Conservation (phyloP, 2,888 invertebrate genomes). For the Lucinisca nassula region DNA sequence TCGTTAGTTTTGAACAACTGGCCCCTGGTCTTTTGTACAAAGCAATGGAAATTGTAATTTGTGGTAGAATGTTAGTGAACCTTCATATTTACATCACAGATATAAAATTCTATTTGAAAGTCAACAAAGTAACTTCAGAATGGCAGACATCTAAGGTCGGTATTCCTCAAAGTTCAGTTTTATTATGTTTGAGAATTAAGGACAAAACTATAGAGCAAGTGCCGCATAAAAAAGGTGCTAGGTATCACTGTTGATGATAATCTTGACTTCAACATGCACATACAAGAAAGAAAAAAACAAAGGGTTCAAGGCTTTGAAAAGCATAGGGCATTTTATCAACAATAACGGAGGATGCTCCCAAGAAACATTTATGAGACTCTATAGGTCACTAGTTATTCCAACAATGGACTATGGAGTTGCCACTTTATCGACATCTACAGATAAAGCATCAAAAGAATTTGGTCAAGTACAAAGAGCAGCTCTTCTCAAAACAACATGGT, state of each 20-base stretch:
- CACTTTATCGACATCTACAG: neutral
- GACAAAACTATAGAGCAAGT: conserved; percentile 1
- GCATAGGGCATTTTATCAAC: no score
- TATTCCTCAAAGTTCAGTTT: conserved; percentile 26
- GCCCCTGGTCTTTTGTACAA: conserved; percentile 6
- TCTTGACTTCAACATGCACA: neutral
- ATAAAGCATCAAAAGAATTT: neutral
- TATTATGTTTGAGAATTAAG: no score
- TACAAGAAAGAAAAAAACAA: neutral
- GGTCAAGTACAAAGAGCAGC: conserved; percentile 18
- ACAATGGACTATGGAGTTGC: conserved; percentile 7
- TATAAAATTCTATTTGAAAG: neutral
- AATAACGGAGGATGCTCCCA: neutral
- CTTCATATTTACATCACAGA: neutral
- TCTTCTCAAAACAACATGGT: conserved; percentile 17
- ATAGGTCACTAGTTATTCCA: neutral
- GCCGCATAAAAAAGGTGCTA: neutral
- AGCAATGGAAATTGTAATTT: neutral
- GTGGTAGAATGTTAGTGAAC: conserved; percentile 9
- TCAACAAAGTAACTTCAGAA: conserved; percentile 4
- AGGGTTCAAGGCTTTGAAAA: neutral
- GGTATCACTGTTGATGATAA: neutral
- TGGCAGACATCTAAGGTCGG: conserved; percentile 11
- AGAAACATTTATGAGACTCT: neutral
- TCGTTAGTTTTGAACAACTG: no score